Conservation (phyloP, 2,113 vertebrate genomes). For the Sander lucioperca region DNA sequence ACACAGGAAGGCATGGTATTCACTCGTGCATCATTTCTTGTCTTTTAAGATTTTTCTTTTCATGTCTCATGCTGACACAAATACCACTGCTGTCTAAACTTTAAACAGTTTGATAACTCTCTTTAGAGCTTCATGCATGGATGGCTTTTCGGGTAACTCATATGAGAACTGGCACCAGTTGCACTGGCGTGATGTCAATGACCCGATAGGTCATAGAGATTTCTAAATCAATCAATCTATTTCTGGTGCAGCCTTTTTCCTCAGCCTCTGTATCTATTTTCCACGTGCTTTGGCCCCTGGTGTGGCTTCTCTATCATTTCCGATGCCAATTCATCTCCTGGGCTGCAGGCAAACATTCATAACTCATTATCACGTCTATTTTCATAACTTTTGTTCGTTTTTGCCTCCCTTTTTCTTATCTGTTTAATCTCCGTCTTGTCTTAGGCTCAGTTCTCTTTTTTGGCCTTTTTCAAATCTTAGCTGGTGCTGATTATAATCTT, state of each 20-base stretch:
- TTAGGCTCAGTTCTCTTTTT: constrained; percentile 19
- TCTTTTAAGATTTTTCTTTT: not conserved
- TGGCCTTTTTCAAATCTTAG: constrained; percentile 27
- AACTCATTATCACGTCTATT: constrained; percentile 46
- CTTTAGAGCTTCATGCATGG: not conserved
- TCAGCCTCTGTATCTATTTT: constrained; percentile 50
- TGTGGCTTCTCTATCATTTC: constrained; percentile 14
- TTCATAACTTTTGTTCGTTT: constrained; percentile 41
- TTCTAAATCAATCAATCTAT: constrained; percentile 61
- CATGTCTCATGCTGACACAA: not conserved
- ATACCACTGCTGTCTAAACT: constrained; percentile 10
- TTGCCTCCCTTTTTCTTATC: constrained; percentile 18
- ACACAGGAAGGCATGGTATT: not conserved
- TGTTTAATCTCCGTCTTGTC: not conserved
- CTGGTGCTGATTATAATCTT: constrained; percentile 18
- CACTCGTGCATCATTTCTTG: not conserved
- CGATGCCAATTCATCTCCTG: constrained; percentile 27
- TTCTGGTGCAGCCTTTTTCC: constrained; percentile 44
- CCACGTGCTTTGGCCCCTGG: constrained; percentile 11
- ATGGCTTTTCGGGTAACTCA: constrained; percentile 8
- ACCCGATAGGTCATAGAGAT: constrained; percentile 45
- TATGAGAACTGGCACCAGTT: constrained; percentile 53
- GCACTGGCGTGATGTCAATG: constrained; percentile 45
- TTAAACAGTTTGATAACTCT: constrained; percentile 10
- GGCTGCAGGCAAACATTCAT: constrained; percentile 35